A percentile compares a stretch with the other conserved stretches of the same genome.
These are phyloP conservation scores for Drosophila neutralis DNA, from an alignment of 2,888 invertebrate species.

Conservation along the genomic window DNA sequence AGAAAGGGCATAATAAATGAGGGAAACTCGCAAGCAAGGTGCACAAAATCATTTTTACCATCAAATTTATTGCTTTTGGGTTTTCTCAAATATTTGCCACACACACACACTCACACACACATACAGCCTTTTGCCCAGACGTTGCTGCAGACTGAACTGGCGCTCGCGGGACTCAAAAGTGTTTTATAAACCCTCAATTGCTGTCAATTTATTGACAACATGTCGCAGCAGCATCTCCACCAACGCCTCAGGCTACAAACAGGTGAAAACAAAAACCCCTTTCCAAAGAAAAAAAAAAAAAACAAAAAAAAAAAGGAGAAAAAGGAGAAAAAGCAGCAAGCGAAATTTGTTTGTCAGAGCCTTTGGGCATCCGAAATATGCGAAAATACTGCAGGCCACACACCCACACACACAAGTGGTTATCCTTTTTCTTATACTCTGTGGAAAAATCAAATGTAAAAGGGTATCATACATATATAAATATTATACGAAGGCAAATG, in stretches of 20 bases:
- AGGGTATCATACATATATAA: background rate
- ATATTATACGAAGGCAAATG: background rate
- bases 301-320: slow-evolving; percentile 46
- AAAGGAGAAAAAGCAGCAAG: slow-evolving; percentile 22
- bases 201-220: slow-evolving; percentile 82
- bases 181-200: slow-evolving; percentile 80
- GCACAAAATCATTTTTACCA: slow-evolving; percentile 75
- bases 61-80: slow-evolving; percentile 76
- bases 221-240: slow-evolving; percentile 65
- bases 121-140: slow-evolving; percentile 15
- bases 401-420: slow-evolving; percentile 11
- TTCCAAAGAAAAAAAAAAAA: slow-evolving; percentile 9
- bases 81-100: slow-evolving; percentile 44
- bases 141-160: slow-evolving; percentile 6
- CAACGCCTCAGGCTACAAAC: slow-evolving; percentile 55
- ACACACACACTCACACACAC: slow-evolving; percentile 23
- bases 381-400: slow-evolving; percentile 39
- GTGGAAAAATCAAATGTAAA: background rate
- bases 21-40: slow-evolving; percentile 47
- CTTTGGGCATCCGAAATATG: slow-evolving; percentile 56
- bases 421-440: background rate
- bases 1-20: slow-evolving; percentile 38
- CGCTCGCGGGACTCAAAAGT: slow-evolving; percentile 58
- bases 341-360: slow-evolving; percentile 70
- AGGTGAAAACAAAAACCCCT: slow-evolving; percentile 1